A percentile compares a stretch with the other conserved stretches of the same genome.
phyloP scores from a whole-genome alignment of 2,113 vertebrate genomes.

The Eleginops maclovinus region DNA sequence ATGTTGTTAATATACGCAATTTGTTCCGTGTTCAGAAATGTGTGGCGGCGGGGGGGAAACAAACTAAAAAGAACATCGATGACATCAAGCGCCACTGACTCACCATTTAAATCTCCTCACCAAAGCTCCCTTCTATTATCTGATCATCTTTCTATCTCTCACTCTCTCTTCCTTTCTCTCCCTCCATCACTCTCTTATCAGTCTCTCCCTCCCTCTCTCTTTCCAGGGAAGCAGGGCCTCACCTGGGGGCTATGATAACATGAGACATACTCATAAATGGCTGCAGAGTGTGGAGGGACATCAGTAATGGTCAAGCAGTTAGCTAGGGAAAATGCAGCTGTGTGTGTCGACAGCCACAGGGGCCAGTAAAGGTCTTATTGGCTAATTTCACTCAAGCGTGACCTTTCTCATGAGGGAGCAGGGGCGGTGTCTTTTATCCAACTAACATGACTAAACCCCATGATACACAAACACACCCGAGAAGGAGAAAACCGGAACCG shows the following conservation, averaged over 20 bases:
- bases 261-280: constrained; percentile 46
- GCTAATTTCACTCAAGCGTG: constrained; percentile 66
- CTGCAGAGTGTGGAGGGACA: constrained; percentile 47
- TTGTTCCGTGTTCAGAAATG: constrained; percentile 16
- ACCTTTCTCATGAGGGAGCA: constrained; percentile 61
- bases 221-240: constrained; percentile 50
- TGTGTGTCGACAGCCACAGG: constrained; percentile 48
- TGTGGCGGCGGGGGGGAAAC: background rate
- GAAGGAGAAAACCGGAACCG: constrained; percentile 19
- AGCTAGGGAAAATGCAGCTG: constrained; percentile 48
- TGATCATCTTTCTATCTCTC: constrained; percentile 35
- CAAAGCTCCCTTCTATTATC: constrained; percentile 40
- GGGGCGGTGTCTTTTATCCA: constrained; percentile 34
- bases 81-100: background rate
- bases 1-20: background rate
- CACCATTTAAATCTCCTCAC: constrained; percentile 27
- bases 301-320: constrained; percentile 54
- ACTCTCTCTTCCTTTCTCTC: constrained; percentile 22
- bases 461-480: constrained; percentile 36
- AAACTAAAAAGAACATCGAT: background rate
- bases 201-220: constrained; percentile 24
- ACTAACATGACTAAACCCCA: constrained; percentile 45
- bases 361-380: constrained; percentile 62
- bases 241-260: constrained; percentile 64
- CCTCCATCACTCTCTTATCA: constrained; percentile 43